phyloP scores from a whole-genome alignment of 2,888 invertebrate species.

The Merodon equestris region DNA sequence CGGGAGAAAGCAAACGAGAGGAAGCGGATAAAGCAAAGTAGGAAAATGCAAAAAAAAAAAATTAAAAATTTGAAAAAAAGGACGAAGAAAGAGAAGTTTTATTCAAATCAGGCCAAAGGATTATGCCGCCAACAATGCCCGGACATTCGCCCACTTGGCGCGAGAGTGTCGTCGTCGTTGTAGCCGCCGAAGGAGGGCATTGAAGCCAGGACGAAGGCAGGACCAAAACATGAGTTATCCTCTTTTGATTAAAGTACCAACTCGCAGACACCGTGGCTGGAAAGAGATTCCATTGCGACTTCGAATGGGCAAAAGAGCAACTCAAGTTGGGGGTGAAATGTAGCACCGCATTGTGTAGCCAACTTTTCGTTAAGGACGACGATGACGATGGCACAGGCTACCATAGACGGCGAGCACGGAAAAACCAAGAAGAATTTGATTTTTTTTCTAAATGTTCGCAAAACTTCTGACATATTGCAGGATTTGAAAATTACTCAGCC shows the following conservation, averaged over 20 bases:
- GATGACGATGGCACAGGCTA: conserved; percentile 2
- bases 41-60: no score
- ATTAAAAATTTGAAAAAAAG: not conserved
- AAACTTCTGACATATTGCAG: conserved; percentile 68
- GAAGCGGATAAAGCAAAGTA: no score
- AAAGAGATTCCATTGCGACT: no score
- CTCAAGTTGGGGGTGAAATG: conserved; percentile 44
- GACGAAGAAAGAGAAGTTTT: not conserved
- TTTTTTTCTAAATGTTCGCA: conserved; percentile 58
- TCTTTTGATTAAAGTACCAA: conserved; percentile 57
- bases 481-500: conserved; percentile 63
- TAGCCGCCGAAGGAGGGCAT: conserved; percentile 22
- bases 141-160: conserved; percentile 56
- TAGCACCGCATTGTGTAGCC: conserved; percentile 51
- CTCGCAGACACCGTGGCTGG: conserved; percentile 58
- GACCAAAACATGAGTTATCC: conserved; percentile 52
- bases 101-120: conserved; percentile 59
- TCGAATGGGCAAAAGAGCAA: conserved; percentile 29
- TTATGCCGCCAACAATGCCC: conserved; percentile 51
- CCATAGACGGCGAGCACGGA: conserved; percentile 3
- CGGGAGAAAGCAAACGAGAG: conserved; percentile 31
- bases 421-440: no score
- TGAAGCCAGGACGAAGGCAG: conserved; percentile 25
- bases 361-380: conserved; percentile 47
- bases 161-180: conserved; percentile 23